Evolutionary conservation across 2,113 vertebrate species (phyloP), one percentile per base, ranked within the genome.

Genomic region (Entelurus aequoreus): DNA sequence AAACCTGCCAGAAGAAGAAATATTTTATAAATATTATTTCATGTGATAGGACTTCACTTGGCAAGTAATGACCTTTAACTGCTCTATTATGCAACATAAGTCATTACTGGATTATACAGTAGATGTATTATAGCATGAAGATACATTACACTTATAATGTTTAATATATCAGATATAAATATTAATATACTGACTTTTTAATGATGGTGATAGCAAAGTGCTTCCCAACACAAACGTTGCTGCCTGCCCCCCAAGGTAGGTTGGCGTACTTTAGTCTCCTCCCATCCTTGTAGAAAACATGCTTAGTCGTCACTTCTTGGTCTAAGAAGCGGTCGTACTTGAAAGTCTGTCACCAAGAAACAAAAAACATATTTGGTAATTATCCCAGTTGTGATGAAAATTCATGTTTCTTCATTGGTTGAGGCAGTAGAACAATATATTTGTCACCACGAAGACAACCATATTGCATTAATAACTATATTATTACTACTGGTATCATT

Each of bases 301-400:
- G 89, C 83, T 90, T 92, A 75, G 85, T 54, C 0, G 89, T 90
- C 16, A 74, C 83, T 6, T 92, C 88, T 0, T 82, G 44, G 69
- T 89, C 91, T 66, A 95, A 79, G 80, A 93, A 94, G 51, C 92
- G 84, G 60, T 93, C 71, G 7, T 90, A 92, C 63, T 89, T 88
- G 79, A 94, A 93, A 36, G 69, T 68, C 93, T 94, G 74, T 62
- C 65, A 68, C 55, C 47, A 2, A 46, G 4, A 15, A 66, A 74
- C 10, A 28, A 42, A 42, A 42, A 42, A 42, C 42, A 12, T 46
- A 12, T 3, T 12, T 46, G 42, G 42, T 46, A 46, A 46, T 4
- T 2, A 4, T 28, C 28, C 28, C 1, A 28, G 28, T 28, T 28
- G 28, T 28, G 28, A 28, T 3, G 28, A 28, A 28, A 28, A 28